phyloP scores from a whole-genome alignment of 2,113 vertebrate species.

The Coptodon rendalli region DNA sequence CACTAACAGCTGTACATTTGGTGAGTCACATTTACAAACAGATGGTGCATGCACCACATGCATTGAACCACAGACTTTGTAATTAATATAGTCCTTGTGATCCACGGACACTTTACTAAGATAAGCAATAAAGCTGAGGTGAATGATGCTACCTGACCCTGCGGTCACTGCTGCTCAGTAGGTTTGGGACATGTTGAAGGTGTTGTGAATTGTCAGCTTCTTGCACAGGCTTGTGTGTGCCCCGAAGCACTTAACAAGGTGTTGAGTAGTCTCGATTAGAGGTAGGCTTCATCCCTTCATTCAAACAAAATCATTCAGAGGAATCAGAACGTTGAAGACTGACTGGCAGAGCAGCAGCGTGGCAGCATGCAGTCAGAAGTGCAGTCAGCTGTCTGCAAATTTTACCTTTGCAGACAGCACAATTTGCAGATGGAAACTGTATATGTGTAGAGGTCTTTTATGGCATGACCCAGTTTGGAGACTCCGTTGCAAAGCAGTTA shows the following conservation, averaged over 20 bases:
- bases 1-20: background rate
- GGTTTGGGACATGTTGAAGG: background rate
- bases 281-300: background rate
- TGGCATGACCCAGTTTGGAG: background rate
- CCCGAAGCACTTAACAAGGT: background rate
- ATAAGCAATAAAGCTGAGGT: background rate
- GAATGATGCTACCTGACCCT: background rate
- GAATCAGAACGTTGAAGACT: background rate
- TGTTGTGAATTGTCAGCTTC: background rate
- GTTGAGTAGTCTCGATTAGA: background rate
- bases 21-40: background rate
- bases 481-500: slow-evolving; percentile 10
- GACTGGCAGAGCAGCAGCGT: background rate
- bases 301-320: background rate
- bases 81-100: background rate
- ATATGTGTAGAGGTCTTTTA: background rate
- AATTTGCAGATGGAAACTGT: background rate
- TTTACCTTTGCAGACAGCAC: background rate
- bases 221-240: background rate
- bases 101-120: background rate
- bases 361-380: background rate
- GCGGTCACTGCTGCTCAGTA: background rate
- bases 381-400: background rate
- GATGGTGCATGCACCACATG: background rate
- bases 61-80: background rate